phyloP scores from a whole-genome alignment of 2,888 invertebrate species.

The Fragum fragum region DNA sequence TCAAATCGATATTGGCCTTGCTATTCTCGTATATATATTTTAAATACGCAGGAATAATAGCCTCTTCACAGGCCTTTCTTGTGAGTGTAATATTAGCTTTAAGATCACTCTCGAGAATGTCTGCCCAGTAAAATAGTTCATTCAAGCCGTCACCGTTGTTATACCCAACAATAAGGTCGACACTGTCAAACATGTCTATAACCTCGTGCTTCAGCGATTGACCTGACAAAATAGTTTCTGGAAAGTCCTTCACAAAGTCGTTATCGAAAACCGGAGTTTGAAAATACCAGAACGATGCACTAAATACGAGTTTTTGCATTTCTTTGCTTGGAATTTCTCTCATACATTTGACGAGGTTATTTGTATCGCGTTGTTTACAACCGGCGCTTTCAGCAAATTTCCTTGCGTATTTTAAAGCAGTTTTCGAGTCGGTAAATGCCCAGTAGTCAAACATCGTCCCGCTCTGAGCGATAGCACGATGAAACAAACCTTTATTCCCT shows the following conservation, averaged over 20 bases:
- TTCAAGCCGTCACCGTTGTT: not conserved
- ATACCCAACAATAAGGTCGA: conserved; percentile 2
- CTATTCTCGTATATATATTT: not conserved
- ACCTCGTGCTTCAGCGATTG: not conserved
- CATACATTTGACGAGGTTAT: not conserved
- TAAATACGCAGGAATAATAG: not conserved
- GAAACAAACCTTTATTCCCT: no score
- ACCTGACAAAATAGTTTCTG: not conserved
- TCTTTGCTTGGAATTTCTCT: not conserved
- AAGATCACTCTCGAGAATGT: not conserved
- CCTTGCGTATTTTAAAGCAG: not conserved
- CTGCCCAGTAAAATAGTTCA: not conserved
- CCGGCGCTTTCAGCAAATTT: not conserved
- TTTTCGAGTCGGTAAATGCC: not conserved
- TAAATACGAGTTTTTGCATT: not conserved
- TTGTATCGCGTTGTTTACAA: not conserved
- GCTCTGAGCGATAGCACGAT: no score
- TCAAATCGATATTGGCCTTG: not conserved
- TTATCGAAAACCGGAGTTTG: conserved; percentile 1
- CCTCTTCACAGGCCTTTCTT: not conserved
- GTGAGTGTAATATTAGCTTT: not conserved
- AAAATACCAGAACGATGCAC: not conserved
- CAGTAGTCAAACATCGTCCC: not conserved
- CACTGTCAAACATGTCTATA: conserved; percentile 19
- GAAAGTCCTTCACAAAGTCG: not conserved